A percentile compares a stretch with the other conserved stretches of the same genome.
Evolutionary conservation across 2,797 vertebrate genomes (phyloP).

Genomic region (Loris lydekkerianus): DNA sequence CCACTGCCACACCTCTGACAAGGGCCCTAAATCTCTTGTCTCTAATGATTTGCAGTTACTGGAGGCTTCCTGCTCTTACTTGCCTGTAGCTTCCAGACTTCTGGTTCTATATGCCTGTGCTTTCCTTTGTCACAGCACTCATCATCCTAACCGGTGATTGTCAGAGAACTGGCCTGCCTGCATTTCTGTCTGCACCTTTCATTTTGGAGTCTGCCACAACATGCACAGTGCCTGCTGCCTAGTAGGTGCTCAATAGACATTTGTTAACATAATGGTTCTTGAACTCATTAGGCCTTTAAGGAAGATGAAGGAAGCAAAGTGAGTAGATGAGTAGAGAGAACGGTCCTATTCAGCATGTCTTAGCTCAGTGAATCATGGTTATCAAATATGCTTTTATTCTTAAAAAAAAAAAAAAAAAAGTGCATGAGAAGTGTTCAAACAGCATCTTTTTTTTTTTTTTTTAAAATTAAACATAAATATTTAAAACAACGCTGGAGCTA

Average conservation of each 20-base stretch:
- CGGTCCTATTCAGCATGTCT: not conserved
- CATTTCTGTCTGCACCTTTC: not conserved
- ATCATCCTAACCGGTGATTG: not conserved
- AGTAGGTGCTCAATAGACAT: not conserved
- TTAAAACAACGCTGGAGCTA: conserved; percentile 67
- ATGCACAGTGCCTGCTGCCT: not conserved
- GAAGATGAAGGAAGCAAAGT: not conserved
- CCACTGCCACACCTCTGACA: not conserved
- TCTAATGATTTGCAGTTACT: not conserved
- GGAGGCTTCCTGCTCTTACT: not conserved
- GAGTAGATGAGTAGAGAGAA: not conserved
- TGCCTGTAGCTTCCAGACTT: not conserved
- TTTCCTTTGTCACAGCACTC: not conserved
- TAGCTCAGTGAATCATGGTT: not conserved
- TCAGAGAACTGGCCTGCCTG: not conserved
- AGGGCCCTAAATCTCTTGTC: not conserved
- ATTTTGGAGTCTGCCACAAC: not conserved
- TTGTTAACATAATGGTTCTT: not conserved
- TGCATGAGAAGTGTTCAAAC: conserved; percentile 55
- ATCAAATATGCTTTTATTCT: conserved; percentile 12
- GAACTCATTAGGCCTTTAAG: not conserved
- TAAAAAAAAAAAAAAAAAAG: not conserved
- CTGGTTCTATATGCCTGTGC: not conserved
- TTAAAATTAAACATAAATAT: conserved; percentile 76
- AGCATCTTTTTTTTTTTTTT: conserved; percentile 64